Conservation (phyloP, 2,113 vertebrate species). For the Pluvianellus socialis region DNA sequence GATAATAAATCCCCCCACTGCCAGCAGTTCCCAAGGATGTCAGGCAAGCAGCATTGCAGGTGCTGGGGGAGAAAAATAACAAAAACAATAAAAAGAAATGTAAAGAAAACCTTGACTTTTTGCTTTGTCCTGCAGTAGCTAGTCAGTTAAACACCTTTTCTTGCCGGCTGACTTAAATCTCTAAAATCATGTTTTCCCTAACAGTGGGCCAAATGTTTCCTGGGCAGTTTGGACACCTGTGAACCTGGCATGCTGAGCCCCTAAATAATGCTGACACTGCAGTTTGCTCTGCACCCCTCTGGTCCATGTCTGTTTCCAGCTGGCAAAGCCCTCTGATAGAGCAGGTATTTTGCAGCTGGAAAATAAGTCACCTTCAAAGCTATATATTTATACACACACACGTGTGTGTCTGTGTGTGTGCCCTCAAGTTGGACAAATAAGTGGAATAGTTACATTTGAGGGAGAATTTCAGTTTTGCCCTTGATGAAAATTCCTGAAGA, state of each 20-base stretch:
- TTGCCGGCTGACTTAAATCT: background rate
- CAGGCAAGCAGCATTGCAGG: background rate
- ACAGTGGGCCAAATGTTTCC: conserved; percentile 1
- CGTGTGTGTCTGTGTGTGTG: background rate
- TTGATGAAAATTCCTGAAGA: background rate
- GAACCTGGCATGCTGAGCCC: background rate
- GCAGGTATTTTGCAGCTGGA: background rate
- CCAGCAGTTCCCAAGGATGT: background rate
- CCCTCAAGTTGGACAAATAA: background rate
- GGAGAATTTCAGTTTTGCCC: background rate
- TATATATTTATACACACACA: background rate
- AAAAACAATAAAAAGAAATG: background rate
- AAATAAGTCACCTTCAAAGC: conserved; percentile 42
- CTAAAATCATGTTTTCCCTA: conserved; percentile 28
- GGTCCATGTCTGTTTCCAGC: background rate
- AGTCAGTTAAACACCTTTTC: background rate
- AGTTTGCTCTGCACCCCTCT: background rate
- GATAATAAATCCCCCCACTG: background rate
- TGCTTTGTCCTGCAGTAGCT: background rate
- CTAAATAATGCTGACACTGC: conserved; percentile 35
- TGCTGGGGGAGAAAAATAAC: background rate
- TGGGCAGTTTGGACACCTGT: conserved; percentile 57
- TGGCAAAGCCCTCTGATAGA: background rate
- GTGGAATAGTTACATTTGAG: background rate
- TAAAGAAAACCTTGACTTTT: background rate